Conservation (phyloP, 2,797 vertebrate genomes). For the Pogonophryne albipinna region DNA sequence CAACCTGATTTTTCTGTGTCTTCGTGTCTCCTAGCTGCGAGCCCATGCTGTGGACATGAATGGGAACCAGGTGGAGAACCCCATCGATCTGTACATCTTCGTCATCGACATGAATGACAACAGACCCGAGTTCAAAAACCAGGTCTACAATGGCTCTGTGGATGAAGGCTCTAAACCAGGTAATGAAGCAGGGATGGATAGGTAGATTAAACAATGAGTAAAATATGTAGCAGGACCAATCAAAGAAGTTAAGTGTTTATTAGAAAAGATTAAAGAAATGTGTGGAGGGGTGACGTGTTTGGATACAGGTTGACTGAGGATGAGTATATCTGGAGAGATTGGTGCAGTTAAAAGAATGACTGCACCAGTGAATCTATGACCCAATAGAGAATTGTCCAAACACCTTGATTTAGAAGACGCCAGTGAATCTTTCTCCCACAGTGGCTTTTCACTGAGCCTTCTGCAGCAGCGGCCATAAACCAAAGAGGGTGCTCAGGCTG, state of each 20-base stretch:
- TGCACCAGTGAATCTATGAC: conserved; percentile 46
- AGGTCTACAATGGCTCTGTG: conserved; percentile 96
- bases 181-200: conserved; percentile 46
- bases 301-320: not conserved
- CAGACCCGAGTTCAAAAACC: conserved; percentile 93
- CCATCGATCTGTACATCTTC: conserved; percentile 96
- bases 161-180: conserved; percentile 96
- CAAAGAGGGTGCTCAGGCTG: conserved; percentile 61
- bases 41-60: conserved; percentile 98
- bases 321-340: conserved; percentile 19
- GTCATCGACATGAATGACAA: conserved; percentile 98
- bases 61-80: conserved; percentile 97
- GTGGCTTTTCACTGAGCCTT: conserved; percentile 67
- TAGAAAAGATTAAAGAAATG: conserved; percentile 10
- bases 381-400: conserved; percentile 54
- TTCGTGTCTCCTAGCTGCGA: conserved; percentile 84
- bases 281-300: conserved; percentile 1
- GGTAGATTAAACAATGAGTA: not conserved
- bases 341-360: conserved; percentile 45
- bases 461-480: conserved; percentile 56
- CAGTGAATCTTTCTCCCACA: conserved; percentile 47
- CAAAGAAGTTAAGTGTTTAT: not conserved
- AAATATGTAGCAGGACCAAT: not conserved
- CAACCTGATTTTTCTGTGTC: not conserved
- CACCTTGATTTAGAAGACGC: conserved; percentile 58